Base-by-base conservation (phyloP, 2,113 vertebrate genomes). In the Phrynosoma platyrhinos region DNA sequence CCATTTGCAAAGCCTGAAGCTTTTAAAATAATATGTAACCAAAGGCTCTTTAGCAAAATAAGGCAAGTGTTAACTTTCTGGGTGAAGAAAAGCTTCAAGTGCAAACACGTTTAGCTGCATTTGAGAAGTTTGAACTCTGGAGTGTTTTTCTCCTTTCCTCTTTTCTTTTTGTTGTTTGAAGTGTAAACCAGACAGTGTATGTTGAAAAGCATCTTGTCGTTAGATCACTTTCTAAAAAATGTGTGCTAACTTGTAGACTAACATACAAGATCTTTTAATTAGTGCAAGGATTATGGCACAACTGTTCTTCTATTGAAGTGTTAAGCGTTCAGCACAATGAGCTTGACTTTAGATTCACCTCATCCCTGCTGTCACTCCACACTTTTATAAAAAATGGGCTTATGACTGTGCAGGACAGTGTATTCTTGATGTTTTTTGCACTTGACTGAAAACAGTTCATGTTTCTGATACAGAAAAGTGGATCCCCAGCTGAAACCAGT, bases 121-220 rank as follows among this genome's bases (percentile, higher is more conserved):
- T 91, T 92, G 30, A 90, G 91, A 82, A 32, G 92, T 93, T 91
- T 95, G 89, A 91, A 89, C 62, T 89, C 75, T 85, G 69, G 64
- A 72, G 7, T 88, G 86, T 89, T 79, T 89, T 79, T 55, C 20
- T 13, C 32, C 30, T 4, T 58, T 85, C 9, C 20, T 7, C 32
- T 14, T 1, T 58, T 85, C 5, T 21, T 25, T 53, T 79, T 71
- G 13, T 58, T 71, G 23, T 79, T 96, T 94, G 87, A 94, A 93
- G 90, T 94, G 5, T 79, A 36, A 94, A 90, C 90, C 92, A 94
- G 93, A 89, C 87, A 91, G 85, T 88, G 64, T 86, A 83, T 89
- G 91, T 90, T 95, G 87, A 83, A 83, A 87, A 93, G 88, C 68
- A 86, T 86, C 91, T 42, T 93, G n/a, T 93, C 91, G 88, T 83